These are phyloP conservation scores for Hippoglossus hippoglossus DNA, from an alignment of 2,797 vertebrate species.

Conservation along the genomic window DNA sequence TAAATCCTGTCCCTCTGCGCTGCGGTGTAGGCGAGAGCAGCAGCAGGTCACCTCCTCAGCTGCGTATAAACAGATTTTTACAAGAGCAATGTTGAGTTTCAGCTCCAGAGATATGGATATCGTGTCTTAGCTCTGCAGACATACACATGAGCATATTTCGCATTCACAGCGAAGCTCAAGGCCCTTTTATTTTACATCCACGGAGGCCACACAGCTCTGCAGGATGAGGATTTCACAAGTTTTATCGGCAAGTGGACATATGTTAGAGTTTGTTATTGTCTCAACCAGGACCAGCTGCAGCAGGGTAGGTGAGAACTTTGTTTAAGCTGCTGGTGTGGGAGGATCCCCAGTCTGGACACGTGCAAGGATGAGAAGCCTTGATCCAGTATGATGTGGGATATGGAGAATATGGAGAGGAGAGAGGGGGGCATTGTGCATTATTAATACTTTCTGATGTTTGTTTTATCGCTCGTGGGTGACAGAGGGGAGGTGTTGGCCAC, in stretches of 20 bases:
- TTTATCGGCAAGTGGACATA: slow-evolving; percentile 19
- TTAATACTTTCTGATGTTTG: slow-evolving; percentile 46
- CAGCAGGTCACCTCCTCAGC: slow-evolving; percentile 52
- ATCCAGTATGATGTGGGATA: slow-evolving; percentile 39
- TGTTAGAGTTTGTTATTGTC: slow-evolving; percentile 35
- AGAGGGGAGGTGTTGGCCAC: slow-evolving; percentile 25
- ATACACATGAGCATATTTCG: slow-evolving; percentile 3
- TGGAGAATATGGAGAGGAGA: slow-evolving; percentile 2
- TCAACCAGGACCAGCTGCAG: slow-evolving; percentile 32
- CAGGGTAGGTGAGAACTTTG: slow-evolving; percentile 43
- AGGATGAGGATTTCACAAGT: slow-evolving; percentile 24
- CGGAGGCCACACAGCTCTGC: slow-evolving; percentile 51
- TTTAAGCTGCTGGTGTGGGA: slow-evolving; percentile 32
- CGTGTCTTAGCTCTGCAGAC: slow-evolving; percentile 14
- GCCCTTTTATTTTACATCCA: slow-evolving; percentile 38
- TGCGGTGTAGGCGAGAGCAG: slow-evolving; percentile 31
- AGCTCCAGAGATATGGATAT: slow-evolving; percentile 39
- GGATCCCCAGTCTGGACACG: slow-evolving; percentile 19
- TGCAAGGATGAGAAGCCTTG: slow-evolving; percentile 4
- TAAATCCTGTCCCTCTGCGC: slow-evolving; percentile 48
- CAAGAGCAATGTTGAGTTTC: slow-evolving; percentile 25
- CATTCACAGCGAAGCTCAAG: slow-evolving; percentile 7
- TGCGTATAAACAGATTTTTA: slow-evolving; percentile 52
- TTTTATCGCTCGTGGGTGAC: slow-evolving; percentile 37
- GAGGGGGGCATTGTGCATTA: slow-evolving; percentile 31